Percentiles rank a stretch among this genome's conserved stretches.
Conservation (phyloP, 2,113 vertebrate species). For the Podarcis cretensis region DNA sequence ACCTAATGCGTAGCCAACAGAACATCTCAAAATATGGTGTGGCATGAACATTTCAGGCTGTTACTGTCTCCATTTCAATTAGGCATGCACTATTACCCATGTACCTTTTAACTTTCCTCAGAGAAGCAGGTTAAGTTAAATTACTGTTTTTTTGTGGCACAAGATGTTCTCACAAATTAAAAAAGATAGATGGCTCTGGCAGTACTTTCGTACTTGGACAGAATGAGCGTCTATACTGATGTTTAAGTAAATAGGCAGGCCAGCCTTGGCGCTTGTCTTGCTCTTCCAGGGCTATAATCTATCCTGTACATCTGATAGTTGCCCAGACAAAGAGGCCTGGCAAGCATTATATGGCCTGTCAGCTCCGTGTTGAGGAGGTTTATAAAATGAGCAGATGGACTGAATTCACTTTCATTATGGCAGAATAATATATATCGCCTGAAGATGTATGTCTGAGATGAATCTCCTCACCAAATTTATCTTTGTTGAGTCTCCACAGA, state of each 20-base stretch:
- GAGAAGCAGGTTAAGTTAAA: not conserved
- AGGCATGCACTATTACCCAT: not conserved
- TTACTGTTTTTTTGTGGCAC: not conserved
- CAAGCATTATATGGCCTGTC: not conserved
- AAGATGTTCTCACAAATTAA: not conserved
- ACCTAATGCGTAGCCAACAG: not conserved
- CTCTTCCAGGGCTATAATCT: not conserved
- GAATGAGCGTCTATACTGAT: not conserved
- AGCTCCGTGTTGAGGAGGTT: not conserved
- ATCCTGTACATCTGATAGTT: not conserved
- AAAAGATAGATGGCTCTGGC: not conserved
- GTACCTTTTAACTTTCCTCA: not conserved
- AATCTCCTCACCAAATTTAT: accelerated
- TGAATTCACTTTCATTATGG: not conserved
- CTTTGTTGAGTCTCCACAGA: constrained; percentile 7
- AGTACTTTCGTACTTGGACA: not conserved
- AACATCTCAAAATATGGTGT: not conserved
- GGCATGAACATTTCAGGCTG: not conserved
- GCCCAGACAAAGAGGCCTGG: not conserved
- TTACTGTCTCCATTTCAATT: not conserved
- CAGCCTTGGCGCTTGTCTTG: not conserved
- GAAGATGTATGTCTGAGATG: not conserved
- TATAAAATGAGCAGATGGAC: not conserved
- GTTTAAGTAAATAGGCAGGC: not conserved
- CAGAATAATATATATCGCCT: not conserved